Evolutionary conservation across 2,888 invertebrate species (phyloP).

Genomic region (Synanthedon vespiformis): DNA sequence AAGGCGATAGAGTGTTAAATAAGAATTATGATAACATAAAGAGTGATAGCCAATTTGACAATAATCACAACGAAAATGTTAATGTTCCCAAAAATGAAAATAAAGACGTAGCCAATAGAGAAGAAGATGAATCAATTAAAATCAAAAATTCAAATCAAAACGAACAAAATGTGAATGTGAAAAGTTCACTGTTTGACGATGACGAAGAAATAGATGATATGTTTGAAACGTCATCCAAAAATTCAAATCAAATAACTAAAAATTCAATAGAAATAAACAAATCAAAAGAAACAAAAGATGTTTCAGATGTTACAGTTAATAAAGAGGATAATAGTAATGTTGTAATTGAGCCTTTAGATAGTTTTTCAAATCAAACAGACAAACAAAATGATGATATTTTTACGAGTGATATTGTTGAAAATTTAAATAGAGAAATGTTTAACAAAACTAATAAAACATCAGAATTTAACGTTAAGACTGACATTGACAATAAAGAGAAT

Average conservation of each 20-base stretch:
- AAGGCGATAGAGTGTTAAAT: too few species aligned
- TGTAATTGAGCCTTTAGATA: background rate
- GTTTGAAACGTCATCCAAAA: too few species aligned
- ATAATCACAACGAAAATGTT: background rate
- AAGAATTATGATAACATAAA: too few species aligned
- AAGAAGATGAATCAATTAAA: too few species aligned
- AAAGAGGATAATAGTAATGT: background rate
- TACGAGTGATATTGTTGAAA: background rate
- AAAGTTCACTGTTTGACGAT: background rate
- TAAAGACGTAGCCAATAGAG: background rate
- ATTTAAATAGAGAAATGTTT: background rate
- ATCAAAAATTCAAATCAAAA: background rate
- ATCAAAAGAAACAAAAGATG: too few species aligned
- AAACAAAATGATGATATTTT: background rate
- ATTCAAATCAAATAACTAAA: background rate
- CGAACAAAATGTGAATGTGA: conserved; percentile 1
- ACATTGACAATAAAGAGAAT: conserved; percentile 2
- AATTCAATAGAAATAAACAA: background rate
- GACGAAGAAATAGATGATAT: background rate
- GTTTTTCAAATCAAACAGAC: background rate
- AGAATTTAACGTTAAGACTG: background rate
- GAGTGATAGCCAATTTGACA: background rate
- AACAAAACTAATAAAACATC: background rate
- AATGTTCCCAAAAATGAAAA: background rate
- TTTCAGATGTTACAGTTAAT: background rate